A percentile compares a stretch with the other conserved stretches of the same genome.
Evolutionary conservation across 2,797 vertebrate species (phyloP).

Genomic region (Trichosurus vulpecula): DNA sequence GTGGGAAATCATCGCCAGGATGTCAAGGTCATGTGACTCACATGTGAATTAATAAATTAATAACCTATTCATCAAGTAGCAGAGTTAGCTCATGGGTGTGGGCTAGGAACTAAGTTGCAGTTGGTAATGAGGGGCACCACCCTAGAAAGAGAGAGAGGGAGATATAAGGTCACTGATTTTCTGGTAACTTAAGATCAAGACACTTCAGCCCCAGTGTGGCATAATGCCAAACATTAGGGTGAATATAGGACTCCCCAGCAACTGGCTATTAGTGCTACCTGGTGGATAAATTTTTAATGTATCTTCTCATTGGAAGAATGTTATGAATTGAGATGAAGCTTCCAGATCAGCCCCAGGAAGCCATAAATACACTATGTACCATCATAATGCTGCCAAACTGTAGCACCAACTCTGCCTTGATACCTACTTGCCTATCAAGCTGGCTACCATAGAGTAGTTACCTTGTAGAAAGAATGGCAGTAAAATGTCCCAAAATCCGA

Average conservation of each 20-base stretch:
- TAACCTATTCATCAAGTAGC: not conserved
- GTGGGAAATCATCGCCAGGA: not conserved
- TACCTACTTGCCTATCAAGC: not conserved
- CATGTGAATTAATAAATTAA: not conserved
- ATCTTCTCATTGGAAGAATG: not conserved
- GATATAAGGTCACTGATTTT: not conserved
- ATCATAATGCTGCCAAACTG: not conserved
- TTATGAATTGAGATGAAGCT: not conserved
- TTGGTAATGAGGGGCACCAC: not conserved
- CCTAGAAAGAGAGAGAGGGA: not conserved
- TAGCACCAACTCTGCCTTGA: not conserved
- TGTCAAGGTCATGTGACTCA: not conserved
- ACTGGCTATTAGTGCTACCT: not conserved
- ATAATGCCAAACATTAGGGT: not conserved
- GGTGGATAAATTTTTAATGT: not conserved
- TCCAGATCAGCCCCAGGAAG: not conserved
- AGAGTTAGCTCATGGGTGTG: not conserved
- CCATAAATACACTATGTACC: not conserved
- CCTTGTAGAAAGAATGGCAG: not conserved
- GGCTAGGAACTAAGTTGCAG: not conserved
- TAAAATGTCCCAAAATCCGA: not conserved
- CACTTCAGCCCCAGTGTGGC: not conserved
- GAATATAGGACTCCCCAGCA: not conserved
- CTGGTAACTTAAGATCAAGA: not conserved
- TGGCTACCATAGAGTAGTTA: not conserved